Base-by-base conservation (phyloP, 2,888 invertebrate species). In the Pterostichus madidus region DNA sequence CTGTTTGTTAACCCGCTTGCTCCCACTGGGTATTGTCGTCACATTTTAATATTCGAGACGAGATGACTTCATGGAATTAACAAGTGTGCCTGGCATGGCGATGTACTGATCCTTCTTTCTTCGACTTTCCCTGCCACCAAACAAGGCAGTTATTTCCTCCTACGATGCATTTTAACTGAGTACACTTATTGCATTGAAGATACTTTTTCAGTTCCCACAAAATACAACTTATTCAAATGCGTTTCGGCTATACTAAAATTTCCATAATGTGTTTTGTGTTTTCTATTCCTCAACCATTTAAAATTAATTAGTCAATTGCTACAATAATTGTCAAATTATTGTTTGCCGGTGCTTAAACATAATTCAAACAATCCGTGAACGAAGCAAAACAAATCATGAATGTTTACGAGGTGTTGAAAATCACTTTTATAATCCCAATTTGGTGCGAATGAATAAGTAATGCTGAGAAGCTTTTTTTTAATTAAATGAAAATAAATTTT, bases 51-150 rank as follows among this genome's bases (percentile, higher is more conserved):
- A 81, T 81, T 81, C 81, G 71, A 59, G 46, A 32, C 75, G 75
- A 75, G 81, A 81, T 75, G 75, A 81, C 35, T 81, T 75, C 81
- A 61, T 39, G 46, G 81, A 81, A 81, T 59, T 61, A 81, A 75
- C 75, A 24, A 39, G 59, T 75, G 75, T 73, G 75, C 59, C 13
- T 56, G n/a, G 75, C 75, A 75, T 73, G 71, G n/a, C 13, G 24
- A 80, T 73, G 39, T 56, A 71, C 39, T 59, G 68, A 44, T 56
- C 39, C 52, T 52, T 75, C 32, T 75, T 75, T 75, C 52, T 39
- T 71, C 24, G 71, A 52, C 80, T 80, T 71, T 71, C 80, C 80
- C 80, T 73, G 24, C 24, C 31, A n/a, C 80, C 80, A 24, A 71
- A 80, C 39, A 80, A 35, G 80, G 80, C 32, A 44, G 35, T 64